Percentiles rank a stretch among this genome's conserved stretches.
Evolutionary conservation across 2,888 invertebrate genomes (phyloP).

Genomic region (Xylota segnis): DNA sequence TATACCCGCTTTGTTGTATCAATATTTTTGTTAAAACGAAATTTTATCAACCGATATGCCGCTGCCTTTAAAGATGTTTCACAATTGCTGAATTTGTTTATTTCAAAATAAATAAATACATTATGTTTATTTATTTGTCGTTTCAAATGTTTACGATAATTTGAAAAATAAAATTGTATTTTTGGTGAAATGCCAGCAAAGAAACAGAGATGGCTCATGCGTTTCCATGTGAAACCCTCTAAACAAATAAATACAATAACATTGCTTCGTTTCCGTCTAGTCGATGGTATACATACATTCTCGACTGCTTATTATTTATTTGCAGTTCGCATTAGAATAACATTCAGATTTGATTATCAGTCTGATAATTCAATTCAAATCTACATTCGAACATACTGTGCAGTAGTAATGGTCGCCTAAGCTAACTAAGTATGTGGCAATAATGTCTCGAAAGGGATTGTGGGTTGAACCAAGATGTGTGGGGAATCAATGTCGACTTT

Average conservation of each 20-base stretch:
- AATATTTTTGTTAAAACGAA: too few relatives aligned
- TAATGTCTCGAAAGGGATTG: background rate
- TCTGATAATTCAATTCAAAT: constrained; percentile 24
- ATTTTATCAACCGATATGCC: background rate
- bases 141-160: constrained; percentile 4
- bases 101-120: background rate
- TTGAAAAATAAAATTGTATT: background rate
- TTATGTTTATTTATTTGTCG: too few relatives aligned
- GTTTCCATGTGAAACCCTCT: background rate
- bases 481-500: constrained; percentile 25
- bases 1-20: too few relatives aligned
- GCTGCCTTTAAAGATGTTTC: background rate
- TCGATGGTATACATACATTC: background rate
- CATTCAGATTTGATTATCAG: constrained; percentile 26
- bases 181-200: constrained; percentile 23
- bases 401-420: background rate
- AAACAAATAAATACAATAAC: background rate
- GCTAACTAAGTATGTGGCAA: background rate
- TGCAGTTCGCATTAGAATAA: constrained; percentile 6
- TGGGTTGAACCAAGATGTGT: too few relatives aligned
- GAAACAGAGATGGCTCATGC: background rate
- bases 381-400: constrained; percentile 8
- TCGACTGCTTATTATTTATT: constrained; percentile 5
- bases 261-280: background rate
- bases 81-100: background rate